phyloP scores from a whole-genome alignment of 2,888 invertebrate genomes.

The Drosophila merina region DNA sequence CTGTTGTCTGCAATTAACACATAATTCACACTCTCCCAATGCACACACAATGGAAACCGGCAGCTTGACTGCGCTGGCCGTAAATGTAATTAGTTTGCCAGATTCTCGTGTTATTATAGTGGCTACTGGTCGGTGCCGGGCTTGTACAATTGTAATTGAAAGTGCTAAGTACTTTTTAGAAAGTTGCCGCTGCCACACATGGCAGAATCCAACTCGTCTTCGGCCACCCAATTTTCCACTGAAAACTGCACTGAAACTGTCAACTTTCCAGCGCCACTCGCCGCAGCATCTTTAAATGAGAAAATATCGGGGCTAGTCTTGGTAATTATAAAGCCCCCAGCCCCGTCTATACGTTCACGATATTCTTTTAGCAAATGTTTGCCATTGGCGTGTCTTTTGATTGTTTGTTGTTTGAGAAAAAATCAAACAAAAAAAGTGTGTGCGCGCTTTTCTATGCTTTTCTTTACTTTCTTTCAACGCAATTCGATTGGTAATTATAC shows the following conservation, averaged over 20 bases:
- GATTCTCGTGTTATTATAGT: conserved; percentile 26
- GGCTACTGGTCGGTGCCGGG: conserved; percentile 7
- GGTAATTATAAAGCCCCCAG: conserved; percentile 38
- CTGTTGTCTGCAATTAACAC: conserved; percentile 34
- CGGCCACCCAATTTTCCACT: conserved; percentile 54
- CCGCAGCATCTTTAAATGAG: conserved; percentile 38
- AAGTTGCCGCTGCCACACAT: conserved; percentile 57
- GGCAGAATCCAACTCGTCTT: conserved; percentile 30
- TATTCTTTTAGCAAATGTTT: conserved; percentile 39
- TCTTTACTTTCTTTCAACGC: conserved; percentile 33
- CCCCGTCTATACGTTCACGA: neutral
- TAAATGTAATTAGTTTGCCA: conserved; percentile 42
- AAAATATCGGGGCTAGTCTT: conserved; percentile 38
- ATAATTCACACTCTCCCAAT: conserved; percentile 47
- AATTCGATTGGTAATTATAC: conserved; percentile 33
- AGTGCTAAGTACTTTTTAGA: conserved; percentile 79
- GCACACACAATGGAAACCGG: conserved; percentile 28
- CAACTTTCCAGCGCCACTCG: conserved; percentile 60
- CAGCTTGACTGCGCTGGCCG: conserved; percentile 4
- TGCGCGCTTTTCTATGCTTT: conserved; percentile 30
- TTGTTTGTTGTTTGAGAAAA: conserved; percentile 15
- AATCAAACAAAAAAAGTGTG: conserved; percentile 28
- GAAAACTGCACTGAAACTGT: conserved; percentile 68
- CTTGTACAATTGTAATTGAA: conserved; percentile 62
- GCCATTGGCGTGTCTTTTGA: conserved; percentile 17